Evolutionary conservation across 2,797 vertebrate species (phyloP).

Genomic region (Coccyzus lansbergi): DNA sequence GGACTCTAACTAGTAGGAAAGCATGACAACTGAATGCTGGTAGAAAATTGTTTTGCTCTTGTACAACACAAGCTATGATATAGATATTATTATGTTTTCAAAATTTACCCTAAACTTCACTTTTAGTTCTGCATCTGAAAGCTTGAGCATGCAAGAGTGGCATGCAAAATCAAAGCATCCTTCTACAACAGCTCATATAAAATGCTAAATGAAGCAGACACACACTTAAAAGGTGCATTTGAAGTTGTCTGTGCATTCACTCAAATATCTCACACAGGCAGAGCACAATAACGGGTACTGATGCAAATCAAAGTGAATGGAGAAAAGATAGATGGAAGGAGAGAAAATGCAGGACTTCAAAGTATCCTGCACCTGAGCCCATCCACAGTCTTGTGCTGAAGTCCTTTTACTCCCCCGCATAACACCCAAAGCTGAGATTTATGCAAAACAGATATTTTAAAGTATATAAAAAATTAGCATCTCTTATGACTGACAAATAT

Average conservation of each 20-base stretch:
- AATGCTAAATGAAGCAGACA: accelerated
- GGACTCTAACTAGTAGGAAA: background rate
- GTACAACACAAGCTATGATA: background rate
- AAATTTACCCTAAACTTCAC: background rate
- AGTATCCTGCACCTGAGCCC: background rate
- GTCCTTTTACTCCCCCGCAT: accelerated
- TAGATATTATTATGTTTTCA: background rate
- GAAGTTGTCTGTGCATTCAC: background rate
- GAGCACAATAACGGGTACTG: background rate
- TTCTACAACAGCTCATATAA: background rate
- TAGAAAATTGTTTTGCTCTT: background rate
- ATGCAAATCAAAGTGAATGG: background rate
- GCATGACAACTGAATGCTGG: background rate
- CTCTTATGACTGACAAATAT: background rate
- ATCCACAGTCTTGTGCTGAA: background rate
- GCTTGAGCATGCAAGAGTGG: accelerated
- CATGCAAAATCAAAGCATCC: background rate
- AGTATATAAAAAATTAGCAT: background rate
- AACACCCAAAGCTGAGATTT: background rate
- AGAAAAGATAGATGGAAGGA: background rate
- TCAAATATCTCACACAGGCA: background rate
- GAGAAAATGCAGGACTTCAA: background rate
- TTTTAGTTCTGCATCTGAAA: background rate
- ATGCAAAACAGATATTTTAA: background rate
- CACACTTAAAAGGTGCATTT: accelerated